A percentile compares a stretch with the other conserved stretches of the same genome.
Conservation (phyloP, 1,140 invertebrate genomes). For the Argopecten irradians region DNA sequence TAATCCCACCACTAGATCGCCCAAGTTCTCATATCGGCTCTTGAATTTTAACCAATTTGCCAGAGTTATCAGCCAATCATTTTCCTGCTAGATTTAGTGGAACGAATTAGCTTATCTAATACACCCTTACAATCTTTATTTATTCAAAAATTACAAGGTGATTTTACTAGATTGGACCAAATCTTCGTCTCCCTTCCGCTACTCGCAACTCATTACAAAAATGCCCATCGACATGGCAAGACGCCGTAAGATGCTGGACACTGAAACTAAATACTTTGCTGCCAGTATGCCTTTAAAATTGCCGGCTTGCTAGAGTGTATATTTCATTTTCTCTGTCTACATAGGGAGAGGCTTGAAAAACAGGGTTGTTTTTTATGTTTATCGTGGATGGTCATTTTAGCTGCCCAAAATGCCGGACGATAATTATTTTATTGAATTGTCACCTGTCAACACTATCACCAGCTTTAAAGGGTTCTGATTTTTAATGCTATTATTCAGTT, state of each 20-base stretch:
- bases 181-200: background rate
- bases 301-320: too few relatives aligned
- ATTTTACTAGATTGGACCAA: background rate
- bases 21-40: background rate
- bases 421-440: too few relatives aligned
- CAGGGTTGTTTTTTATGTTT: too few relatives aligned
- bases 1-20: background rate
- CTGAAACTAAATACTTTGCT: too few relatives aligned
- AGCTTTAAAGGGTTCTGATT: too few relatives aligned
- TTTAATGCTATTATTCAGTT: too few relatives aligned
- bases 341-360: too few relatives aligned
- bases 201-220: background rate
- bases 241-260: background rate
- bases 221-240: background rate
- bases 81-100: background rate
- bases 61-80: slow-evolving; percentile 8
- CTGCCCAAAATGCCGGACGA: too few relatives aligned
- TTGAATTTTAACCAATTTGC: background rate
- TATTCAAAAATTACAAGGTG: background rate
- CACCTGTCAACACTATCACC: too few relatives aligned
- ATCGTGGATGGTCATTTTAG: too few relatives aligned
- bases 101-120: slow-evolving; percentile 5
- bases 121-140: background rate
- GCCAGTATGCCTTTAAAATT: too few relatives aligned
- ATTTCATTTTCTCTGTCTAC: too few relatives aligned